Base-by-base conservation (phyloP, 1,140 invertebrate genomes). In the Eupeodes corollae region DNA sequence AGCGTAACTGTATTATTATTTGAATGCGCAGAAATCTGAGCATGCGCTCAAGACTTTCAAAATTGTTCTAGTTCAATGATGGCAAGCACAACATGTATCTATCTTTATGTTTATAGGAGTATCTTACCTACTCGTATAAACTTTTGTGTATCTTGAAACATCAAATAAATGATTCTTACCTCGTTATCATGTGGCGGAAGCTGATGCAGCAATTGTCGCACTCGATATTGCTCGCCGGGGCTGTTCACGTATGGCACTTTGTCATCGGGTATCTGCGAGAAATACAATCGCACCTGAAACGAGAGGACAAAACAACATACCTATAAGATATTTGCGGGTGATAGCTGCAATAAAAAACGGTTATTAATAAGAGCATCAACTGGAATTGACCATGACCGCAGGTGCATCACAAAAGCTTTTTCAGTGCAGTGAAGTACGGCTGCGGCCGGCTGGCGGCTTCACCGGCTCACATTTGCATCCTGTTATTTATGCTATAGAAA, bases 241-340 rank as follows among this genome's bases (percentile, higher is more conserved):
- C 89, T 93, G 72, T 95, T 95, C 55, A 97, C 86, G 66, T 96
- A 98, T 47, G 94, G 95, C 52, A 98, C 88, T 73, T 96, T 96
- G 69, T 96, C 91, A 73, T 98, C 92, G 3, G 93, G 89, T 50
- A 98, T 75, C 42, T 83, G 82, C 51, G 88, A 91, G 74, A 98
- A 98, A 74, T 97, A 98, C 57, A 94, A 78, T 69, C 98, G 92
- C 44, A 98, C 92, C 92, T 98, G 78, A 48, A 74, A 45, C 35
- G 31, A 44, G 41, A 41, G 18, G 41, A n/a, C 44, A 47, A 49
- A 50, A 52, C 43, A 44, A 44, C 21, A 49, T 37, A 47, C 48
- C 33, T 35, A 46, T 38, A 33, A 26, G 34, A 38, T 48, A 46
- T 51, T 37, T 10, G 15, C 15, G 15, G 15, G 13, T 37, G 21